phyloP scores from a whole-genome alignment of 2,888 invertebrate genomes.

The Teinopalpus imperialis region DNA sequence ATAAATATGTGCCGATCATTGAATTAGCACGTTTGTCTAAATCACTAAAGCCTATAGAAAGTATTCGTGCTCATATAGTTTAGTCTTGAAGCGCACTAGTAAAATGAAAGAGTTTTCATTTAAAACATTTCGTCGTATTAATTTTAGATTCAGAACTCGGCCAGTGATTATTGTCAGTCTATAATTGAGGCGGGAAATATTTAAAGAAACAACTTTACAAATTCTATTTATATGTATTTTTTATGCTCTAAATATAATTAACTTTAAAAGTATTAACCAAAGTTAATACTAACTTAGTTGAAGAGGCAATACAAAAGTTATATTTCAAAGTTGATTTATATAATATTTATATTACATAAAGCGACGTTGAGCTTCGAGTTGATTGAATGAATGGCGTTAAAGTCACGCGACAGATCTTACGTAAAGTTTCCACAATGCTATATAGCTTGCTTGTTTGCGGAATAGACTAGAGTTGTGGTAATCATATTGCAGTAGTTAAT shows the following conservation, averaged over 20 bases:
- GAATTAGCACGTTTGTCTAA: constrained; percentile 13
- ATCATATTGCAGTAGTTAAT: constrained; percentile 64
- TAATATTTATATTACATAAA: not conserved
- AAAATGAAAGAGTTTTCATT: not conserved
- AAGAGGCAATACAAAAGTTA: not conserved
- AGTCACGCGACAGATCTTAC: constrained; percentile 70
- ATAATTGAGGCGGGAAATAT: no score
- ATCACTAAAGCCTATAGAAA: constrained; percentile 11
- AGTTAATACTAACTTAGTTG: no score
- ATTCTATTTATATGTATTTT: no score
- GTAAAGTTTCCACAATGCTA: constrained; percentile 65
- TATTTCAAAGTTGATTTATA: not conserved
- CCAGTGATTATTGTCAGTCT: no score
- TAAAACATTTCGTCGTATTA: not conserved
- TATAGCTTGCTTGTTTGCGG: constrained; percentile 65
- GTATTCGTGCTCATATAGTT: constrained; percentile 9
- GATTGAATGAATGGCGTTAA: constrained; percentile 62
- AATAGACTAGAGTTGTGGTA: constrained; percentile 65
- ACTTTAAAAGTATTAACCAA: no score
- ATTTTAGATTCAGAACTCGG: no score
- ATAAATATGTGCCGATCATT: not conserved
- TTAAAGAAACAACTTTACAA: no score
- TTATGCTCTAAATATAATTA: no score
- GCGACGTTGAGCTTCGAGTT: constrained; percentile 30
- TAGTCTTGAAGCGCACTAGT: no score